Percentiles rank a stretch among this genome's conserved stretches.
Conservation (phyloP, 1,140 invertebrate species). For the Magallana gigas region DNA sequence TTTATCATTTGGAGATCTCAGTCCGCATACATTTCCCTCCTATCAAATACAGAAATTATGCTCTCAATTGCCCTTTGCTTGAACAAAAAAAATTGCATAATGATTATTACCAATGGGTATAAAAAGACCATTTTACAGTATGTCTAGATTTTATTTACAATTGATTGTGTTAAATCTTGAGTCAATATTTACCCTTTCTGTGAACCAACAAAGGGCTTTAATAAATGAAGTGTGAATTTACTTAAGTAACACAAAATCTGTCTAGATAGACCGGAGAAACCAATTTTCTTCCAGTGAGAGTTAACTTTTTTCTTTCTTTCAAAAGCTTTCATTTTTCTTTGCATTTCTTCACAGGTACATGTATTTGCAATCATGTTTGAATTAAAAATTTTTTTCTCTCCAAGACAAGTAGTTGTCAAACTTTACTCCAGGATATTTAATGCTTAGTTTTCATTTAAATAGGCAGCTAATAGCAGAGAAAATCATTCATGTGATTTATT, state of each 20-base stretch:
- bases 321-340: not conserved
- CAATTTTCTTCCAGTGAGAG: not conserved
- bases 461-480: not conserved
- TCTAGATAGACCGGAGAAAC: not conserved
- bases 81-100: constrained; percentile 30
- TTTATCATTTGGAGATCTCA: not conserved
- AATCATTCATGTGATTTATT: too few species aligned
- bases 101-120: constrained; percentile 25
- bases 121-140: not conserved
- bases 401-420: not conserved
- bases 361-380: not conserved
- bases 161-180: constrained; percentile 21
- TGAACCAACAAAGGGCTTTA: not conserved
- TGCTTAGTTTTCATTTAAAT: not conserved
- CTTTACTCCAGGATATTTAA: not conserved
- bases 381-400: not conserved
- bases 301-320: not conserved
- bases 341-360: not conserved
- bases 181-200: constrained; percentile 36
- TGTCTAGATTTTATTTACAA: constrained; percentile 42
- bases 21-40: not conserved
- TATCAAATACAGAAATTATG: constrained; percentile 22
- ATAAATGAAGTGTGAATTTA: constrained; percentile 35
- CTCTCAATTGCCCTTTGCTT: constrained; percentile 8
- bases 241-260: not conserved